A percentile compares a stretch with the other conserved stretches of the same genome.
These are phyloP conservation scores for Cephus rjabovi DNA, from an alignment of 2,888 invertebrate genomes.

Conservation along the genomic window DNA sequence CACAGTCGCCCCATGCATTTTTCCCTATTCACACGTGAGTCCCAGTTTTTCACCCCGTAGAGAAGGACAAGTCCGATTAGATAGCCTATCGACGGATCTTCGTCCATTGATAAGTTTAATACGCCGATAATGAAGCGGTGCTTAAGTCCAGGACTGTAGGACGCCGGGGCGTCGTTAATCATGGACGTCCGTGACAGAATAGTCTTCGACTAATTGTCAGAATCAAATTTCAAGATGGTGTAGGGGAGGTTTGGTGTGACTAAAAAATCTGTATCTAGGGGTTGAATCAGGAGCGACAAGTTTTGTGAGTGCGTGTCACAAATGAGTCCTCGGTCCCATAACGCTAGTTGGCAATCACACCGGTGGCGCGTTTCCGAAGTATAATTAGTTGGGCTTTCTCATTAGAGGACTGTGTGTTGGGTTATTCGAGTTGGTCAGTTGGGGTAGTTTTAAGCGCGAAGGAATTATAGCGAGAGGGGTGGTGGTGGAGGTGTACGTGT, in stretches of 20 bases:
- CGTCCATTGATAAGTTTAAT: conserved; percentile 35
- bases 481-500: not conserved
- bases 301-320: not conserved
- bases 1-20: not conserved
- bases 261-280: not conserved
- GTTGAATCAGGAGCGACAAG: not conserved
- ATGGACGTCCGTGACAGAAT: not conserved
- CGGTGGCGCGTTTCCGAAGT: conserved; percentile 15
- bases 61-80: conserved; percentile 15
- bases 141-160: conserved; percentile 5
- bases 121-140: conserved; percentile 39
- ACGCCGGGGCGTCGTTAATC: not conserved
- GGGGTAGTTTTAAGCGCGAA: not conserved
- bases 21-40: not conserved
- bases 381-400: conserved; percentile 40
- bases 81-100: conserved; percentile 26
- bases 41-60: not conserved
- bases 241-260: not conserved
- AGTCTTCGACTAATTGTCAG: not conserved
- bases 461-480: not conserved
- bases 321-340: not conserved
- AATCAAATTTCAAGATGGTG: not conserved
- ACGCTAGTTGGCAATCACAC: not conserved
- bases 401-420: conserved; percentile 5
- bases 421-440: not conserved